Base-by-base conservation (phyloP, 2,888 invertebrate species). In the Clusia tigrina region DNA sequence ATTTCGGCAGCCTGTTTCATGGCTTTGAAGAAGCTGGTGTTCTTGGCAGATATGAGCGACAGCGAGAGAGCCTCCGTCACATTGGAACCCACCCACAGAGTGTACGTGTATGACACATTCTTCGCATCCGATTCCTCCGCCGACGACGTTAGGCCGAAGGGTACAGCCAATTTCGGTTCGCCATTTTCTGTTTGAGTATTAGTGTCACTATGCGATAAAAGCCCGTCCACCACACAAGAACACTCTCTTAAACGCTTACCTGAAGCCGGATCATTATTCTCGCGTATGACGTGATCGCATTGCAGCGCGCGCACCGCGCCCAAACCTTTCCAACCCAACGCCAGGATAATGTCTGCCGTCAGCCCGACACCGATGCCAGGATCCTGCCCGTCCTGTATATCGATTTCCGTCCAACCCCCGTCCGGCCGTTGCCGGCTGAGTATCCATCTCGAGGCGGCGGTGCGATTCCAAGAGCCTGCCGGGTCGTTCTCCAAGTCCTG, bases 61-160 rank as follows among this genome's bases (percentile, higher is more conserved):
- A 93, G 85, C 15, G 92, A 93, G 79, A 90, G 90, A 78, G 91
- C 91, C 78, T 93, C 92, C 52, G 92, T 91, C 59, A 93, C 90
- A 80, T 94, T 92, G 67, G 91, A 91, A 66, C 94, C 94, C 26
- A 95, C 91, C 95, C 95, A 95, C 26, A 95, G 86, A 0, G 94
- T 93, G 84, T 95, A 95, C 0, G 91, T 91, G 74, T 93, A 90
- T 22, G 91, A 90, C 1, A 93, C 90, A 80, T 92, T 93, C 68
- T 76, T 82, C 20, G 78, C 72, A 59, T 84, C 84, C 26, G 83
- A 83, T 65, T 83, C 84, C 66, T 84, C 83, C 2, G 83, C 83
- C 17, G 82, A 81, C 58, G 82, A 80, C 42, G 82, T 82, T 17
- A 84, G 65, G 2, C 84, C 83, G 62, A 77, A 83, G 5, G 84